phyloP scores from a whole-genome alignment of 2,797 vertebrate genomes.

The Pempheris klunzingeri region DNA sequence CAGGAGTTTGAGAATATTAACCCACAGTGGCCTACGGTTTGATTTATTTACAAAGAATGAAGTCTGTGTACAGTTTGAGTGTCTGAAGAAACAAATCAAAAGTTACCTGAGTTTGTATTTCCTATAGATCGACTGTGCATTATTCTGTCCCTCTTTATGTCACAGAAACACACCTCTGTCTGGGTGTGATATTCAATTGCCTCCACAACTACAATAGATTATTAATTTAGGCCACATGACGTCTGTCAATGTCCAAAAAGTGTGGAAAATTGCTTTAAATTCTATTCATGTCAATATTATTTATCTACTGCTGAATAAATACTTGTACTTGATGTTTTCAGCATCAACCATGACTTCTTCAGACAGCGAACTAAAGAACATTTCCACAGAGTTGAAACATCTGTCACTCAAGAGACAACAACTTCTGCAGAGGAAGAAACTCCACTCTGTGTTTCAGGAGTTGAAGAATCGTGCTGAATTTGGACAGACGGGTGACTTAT shows the following conservation, averaged over 20 bases:
- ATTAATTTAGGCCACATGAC: too few relatives aligned
- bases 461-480: slow-evolving; percentile 53
- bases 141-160: neutral
- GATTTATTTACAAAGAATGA: neutral
- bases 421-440: slow-evolving; percentile 65
- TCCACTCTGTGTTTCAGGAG: slow-evolving; percentile 68
- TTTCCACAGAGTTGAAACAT: slow-evolving; percentile 56
- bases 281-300: neutral
- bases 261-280: too few relatives aligned
- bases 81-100: neutral
- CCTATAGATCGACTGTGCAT: too few relatives aligned
- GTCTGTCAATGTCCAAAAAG: neutral
- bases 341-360: slow-evolving; percentile 56
- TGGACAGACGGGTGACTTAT: slow-evolving; percentile 56
- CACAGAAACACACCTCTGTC: too few relatives aligned
- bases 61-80: neutral
- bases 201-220: too few relatives aligned
- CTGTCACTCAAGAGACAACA: slow-evolving; percentile 60
- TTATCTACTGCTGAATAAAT: neutral
- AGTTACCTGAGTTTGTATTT: neutral
- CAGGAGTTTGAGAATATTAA: neutral
- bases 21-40: neutral
- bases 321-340: slow-evolving; percentile 7
- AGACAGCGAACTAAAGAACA: slow-evolving; percentile 1
- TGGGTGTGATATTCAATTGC: too few relatives aligned